A percentile compares a stretch with the other conserved stretches of the same genome.
phyloP scores from a whole-genome alignment of 2,797 vertebrate species.

The Danio albolineatus region DNA sequence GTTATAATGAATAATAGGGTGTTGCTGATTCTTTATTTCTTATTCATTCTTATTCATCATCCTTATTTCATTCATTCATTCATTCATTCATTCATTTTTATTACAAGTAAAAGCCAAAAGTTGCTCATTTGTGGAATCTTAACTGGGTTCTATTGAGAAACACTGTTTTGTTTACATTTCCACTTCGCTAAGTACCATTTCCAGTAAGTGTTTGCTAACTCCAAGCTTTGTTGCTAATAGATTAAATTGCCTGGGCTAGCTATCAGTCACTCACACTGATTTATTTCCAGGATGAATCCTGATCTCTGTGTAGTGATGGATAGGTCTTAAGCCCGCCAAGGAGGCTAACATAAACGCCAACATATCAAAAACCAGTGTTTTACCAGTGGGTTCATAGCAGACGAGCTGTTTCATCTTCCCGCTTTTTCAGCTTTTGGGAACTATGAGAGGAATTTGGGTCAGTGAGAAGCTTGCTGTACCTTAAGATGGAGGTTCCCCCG shows the following conservation, averaged over 20 bases:
- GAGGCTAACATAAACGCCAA: neutral
- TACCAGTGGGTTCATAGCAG: constrained; percentile 25
- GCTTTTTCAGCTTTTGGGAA: constrained; percentile 38
- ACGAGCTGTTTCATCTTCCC: constrained; percentile 25
- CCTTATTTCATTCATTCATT: too few relatives aligned
- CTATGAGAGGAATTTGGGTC: constrained; percentile 65
- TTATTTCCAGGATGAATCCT: constrained; percentile 27
- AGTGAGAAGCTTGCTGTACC: constrained; percentile 58
- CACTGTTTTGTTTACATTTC: constrained; percentile 13
- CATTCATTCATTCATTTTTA: too few relatives aligned
- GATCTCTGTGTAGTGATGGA: constrained; percentile 1
- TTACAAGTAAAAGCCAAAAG: neutral
- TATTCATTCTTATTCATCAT: too few relatives aligned
- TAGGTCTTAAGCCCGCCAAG: neutral
- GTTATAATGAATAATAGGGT: neutral
- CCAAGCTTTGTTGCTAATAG: constrained; percentile 16
- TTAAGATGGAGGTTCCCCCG: constrained; percentile 63
- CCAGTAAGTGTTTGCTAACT: constrained; percentile 18
- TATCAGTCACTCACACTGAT: constrained; percentile 34
- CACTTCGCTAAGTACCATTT: neutral
- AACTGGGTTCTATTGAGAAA: constrained; percentile 1
- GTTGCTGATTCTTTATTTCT: neutral
- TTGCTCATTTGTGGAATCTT: neutral
- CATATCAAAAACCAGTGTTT: constrained; percentile 40
- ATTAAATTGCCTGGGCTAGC: constrained; percentile 36